Conservation (phyloP, 2,888 invertebrate genomes). For the Notodromas monacha region DNA sequence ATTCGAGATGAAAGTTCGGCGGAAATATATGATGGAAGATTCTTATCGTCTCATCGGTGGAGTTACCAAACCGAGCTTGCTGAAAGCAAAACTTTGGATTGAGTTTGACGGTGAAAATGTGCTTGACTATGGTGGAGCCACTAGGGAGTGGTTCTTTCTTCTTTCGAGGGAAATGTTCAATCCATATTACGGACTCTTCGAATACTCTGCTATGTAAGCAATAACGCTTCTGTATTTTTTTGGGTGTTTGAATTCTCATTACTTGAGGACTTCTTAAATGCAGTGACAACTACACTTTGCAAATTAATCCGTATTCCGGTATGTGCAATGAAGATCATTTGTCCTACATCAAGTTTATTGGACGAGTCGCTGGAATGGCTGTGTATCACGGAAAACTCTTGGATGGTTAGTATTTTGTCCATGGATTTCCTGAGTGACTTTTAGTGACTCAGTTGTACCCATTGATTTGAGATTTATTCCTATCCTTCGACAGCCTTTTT, state of each 20-base stretch:
- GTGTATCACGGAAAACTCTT: constrained; percentile 91
- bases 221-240: constrained; percentile 8
- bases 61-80: constrained; percentile 54
- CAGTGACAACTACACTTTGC: constrained; percentile 86
- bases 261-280: constrained; percentile 7
- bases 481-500: constrained; percentile 45
- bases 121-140: constrained; percentile 29
- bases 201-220: constrained; percentile 86
- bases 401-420: constrained; percentile 37
- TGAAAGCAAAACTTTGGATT: constrained; percentile 92
- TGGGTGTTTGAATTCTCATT: constrained; percentile 1
- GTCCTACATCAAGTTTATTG: constrained; percentile 92
- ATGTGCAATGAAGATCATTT: constrained; percentile 91
- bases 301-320: constrained; percentile 92
- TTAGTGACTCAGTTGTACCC: too few species aligned
- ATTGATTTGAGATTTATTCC: too few species aligned
- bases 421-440: too few species aligned
- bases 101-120: constrained; percentile 95
- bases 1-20: constrained; percentile 66
- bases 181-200: constrained; percentile 95
- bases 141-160: constrained; percentile 89
- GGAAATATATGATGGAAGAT: constrained; percentile 76
- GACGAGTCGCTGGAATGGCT: constrained; percentile 91
- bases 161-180: constrained; percentile 98
- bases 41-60: constrained; percentile 79